Base-by-base conservation (phyloP, 2,888 invertebrate genomes). In the Balanococcus diminutus region DNA sequence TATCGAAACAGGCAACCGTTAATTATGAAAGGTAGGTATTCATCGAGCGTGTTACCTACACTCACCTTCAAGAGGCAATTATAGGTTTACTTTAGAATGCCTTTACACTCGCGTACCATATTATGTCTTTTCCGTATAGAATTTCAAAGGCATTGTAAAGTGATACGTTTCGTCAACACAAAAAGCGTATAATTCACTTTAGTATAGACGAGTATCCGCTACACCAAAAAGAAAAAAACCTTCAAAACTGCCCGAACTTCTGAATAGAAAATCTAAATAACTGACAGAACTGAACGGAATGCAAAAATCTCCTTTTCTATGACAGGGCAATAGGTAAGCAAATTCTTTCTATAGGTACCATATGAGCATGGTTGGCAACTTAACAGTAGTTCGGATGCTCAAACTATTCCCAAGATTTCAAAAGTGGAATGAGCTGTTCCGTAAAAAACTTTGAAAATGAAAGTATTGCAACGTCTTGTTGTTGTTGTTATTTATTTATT, bases 81-180 rank as follows among this genome's bases (percentile, higher is more conserved):
- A 67, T 67, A 67, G 67, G 67, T 67, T 67, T 67, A 16, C 22
- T 56, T 19, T 56, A 22, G 22, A 56, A 56, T 19, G 22, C 67
- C 31, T 67, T 67, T 67, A 67, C 28, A 28, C 5, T 28, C 16
- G 28, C 67, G 14, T 67, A 67, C 16, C 28, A 31, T 31, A 67
- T 67, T 16, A 67, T 67, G 19, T 14, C 61, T 67, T n/a, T 31
- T 67, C 67, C 16, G 28, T 31, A 28, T 67, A 67, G 16, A 14
- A 67, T 67, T 67, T 19, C 67, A 67, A 67, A 67, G 16, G 67
- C 67, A 31, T 67, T 67, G 67, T 67, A 67, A 67, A 67, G 28
- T 31, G 28, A 67, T 25, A 67, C 67, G 56, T 28, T 67, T 31
- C 16, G 67, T 31, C 14, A 28, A 28, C 28, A 31, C 67, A 14